These are phyloP conservation scores for Typhlomys cinereus DNA, from an alignment of 2,113 vertebrate genomes.

Conservation along the genomic window DNA sequence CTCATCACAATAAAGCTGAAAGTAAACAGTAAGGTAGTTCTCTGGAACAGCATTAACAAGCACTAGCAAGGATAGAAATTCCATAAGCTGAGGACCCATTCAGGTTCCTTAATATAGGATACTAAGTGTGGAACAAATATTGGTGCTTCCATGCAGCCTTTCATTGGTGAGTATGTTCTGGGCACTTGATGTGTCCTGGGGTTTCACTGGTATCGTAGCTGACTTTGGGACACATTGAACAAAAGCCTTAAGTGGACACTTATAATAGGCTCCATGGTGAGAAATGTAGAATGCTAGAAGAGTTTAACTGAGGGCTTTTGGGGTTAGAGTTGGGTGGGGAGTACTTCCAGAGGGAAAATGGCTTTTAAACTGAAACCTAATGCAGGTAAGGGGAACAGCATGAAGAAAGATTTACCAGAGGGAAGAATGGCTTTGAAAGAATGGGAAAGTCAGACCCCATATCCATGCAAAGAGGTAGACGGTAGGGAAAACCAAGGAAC, in stretches of 20 bases:
- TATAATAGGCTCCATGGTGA: not conserved
- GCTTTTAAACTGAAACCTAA: not conserved
- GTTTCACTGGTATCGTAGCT: not conserved
- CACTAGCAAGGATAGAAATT: not conserved
- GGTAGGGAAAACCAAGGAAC: not conserved
- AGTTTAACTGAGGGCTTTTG: not conserved
- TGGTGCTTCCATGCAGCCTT: not conserved
- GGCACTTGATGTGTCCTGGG: too few species aligned
- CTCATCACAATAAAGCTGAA: not conserved
- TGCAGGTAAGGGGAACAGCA: not conserved
- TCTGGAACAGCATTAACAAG: not conserved
- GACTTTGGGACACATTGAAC: not conserved
- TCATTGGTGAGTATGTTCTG: not conserved
- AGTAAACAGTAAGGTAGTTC: not conserved
- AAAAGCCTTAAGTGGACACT: not conserved
- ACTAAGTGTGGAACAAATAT: not conserved
- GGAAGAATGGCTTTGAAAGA: not conserved
- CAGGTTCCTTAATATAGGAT: not conserved
- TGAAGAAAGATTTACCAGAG: not conserved
- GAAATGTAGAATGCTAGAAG: not conserved
- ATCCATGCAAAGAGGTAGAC: not conserved
- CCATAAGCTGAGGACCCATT: not conserved
- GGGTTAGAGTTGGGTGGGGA: not conserved
- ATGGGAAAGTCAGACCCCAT: not conserved
- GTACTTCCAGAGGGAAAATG: not conserved